These are phyloP conservation scores for Callosobruchus maculatus DNA, from an alignment of 2,888 invertebrate species.

Conservation along the genomic window DNA sequence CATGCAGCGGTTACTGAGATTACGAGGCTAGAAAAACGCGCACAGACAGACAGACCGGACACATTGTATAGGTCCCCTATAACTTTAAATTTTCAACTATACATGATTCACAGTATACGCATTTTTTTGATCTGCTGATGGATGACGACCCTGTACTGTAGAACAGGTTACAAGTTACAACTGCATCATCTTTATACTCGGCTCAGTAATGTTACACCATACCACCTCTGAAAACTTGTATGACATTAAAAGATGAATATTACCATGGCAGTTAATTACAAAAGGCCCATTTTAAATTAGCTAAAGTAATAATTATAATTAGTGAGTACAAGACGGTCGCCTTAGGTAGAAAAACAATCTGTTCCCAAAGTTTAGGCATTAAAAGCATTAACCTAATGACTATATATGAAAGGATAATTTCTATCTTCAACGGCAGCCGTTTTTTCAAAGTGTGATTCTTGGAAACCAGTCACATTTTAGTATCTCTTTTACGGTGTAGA, in stretches of 20 bases:
- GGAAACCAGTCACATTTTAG: background rate
- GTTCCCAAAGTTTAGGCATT: background rate
- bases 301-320: background rate
- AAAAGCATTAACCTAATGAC: background rate
- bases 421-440: background rate
- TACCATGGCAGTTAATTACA: constrained; percentile 18
- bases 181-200: constrained; percentile 45
- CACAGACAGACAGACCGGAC: no score
- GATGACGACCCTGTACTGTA: no score
- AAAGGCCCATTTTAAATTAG: background rate
- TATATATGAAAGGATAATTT: background rate
- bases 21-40: no score
- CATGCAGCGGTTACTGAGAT: no score
- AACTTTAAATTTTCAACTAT: no score
- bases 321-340: background rate
- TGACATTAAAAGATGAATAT: constrained; percentile 28
- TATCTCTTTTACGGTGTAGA: background rate
- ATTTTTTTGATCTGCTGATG: no score
- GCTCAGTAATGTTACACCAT: constrained; percentile 43
- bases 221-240: constrained; percentile 36
- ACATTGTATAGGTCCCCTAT: no score
- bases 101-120: no score
- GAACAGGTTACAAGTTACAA: constrained; percentile 45
- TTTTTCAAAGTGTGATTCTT: background rate
- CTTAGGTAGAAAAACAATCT: background rate